Conservation (phyloP, 2,888 invertebrate species). For the Maniola hyperantus region DNA sequence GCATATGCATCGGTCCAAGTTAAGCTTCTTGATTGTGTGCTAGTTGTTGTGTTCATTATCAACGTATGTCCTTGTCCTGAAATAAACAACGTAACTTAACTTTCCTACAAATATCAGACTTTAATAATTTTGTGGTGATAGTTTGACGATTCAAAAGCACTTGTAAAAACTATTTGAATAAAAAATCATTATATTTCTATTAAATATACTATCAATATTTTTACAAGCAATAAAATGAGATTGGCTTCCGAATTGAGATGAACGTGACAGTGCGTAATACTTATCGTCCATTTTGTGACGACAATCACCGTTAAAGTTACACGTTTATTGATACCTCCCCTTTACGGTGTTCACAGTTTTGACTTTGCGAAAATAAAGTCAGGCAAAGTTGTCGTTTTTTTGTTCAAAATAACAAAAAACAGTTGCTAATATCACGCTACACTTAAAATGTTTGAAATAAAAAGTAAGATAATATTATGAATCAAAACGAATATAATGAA, state of each 20-base stretch:
- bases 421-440: conserved; percentile 6
- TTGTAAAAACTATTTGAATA: too few species aligned
- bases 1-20: too few species aligned
- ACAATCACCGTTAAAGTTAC: conserved; percentile 65
- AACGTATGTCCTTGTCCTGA: too few species aligned
- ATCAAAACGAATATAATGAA: conserved; percentile 9
- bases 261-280: conserved; percentile 40
- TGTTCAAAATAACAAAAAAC: neutral
- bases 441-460: conserved; percentile 3
- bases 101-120: too few species aligned
- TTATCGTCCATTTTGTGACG: conserved; percentile 49
- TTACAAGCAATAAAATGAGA: conserved; percentile 61
- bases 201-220: conserved; percentile 44
- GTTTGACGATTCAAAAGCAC: too few species aligned
- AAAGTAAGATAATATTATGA: neutral
- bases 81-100: too few species aligned
- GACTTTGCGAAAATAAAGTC: neutral
- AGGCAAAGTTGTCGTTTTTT: neutral
- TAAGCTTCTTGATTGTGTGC: too few species aligned
- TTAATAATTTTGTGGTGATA: too few species aligned
- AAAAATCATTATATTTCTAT: too few species aligned
- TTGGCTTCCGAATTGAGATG: conserved; percentile 46
- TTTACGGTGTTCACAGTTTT: neutral
- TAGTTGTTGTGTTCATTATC: too few species aligned
- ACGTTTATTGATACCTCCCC: conserved; percentile 6